Percentiles rank a stretch among this genome's conserved stretches.
These are phyloP conservation scores for Endotricha flammealis DNA, from an alignment of 2,888 invertebrate species.

Conservation along the genomic window DNA sequence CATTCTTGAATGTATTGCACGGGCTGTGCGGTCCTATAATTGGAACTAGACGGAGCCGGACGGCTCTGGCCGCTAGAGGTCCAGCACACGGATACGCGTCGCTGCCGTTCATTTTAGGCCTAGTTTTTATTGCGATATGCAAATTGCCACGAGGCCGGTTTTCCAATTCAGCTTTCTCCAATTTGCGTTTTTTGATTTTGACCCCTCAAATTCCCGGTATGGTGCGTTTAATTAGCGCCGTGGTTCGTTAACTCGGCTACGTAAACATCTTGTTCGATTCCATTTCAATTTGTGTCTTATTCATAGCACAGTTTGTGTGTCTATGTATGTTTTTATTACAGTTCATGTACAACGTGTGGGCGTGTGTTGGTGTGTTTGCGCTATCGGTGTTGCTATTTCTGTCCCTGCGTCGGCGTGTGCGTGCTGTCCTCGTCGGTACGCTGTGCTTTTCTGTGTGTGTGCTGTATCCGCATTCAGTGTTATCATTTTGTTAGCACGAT, in stretches of 20 bases:
- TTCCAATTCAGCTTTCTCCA: conserved; percentile 48
- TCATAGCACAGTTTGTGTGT: conserved; percentile 55
- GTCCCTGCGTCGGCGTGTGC: conserved; percentile 40
- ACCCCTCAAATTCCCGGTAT: conserved; percentile 18
- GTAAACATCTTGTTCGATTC: conserved; percentile 56
- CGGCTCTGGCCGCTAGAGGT: conserved; percentile 40
- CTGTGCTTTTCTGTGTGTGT: conserved; percentile 38
- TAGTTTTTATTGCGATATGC: conserved; percentile 42
- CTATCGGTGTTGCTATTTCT: conserved; percentile 71
- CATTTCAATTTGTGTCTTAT: conserved; percentile 66
- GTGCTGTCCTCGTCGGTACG: conserved; percentile 31
- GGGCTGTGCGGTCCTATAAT: conserved; percentile 49
- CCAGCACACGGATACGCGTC: conserved; percentile 23
- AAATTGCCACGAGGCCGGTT: conserved; percentile 38
- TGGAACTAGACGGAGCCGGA: conserved; percentile 65
- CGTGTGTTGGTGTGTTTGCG: conserved; percentile 75
- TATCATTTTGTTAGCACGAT: conserved; percentile 56
- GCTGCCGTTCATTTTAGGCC: conserved; percentile 25
- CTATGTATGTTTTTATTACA: conserved; percentile 73
- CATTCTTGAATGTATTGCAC: conserved; percentile 43
- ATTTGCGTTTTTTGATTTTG: conserved; percentile 21
- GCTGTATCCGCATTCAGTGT: conserved; percentile 63
- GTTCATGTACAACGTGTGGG: conserved; percentile 70
- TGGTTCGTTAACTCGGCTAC: conserved; percentile 31
- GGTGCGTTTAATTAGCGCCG: conserved; percentile 20